Base-by-base conservation (phyloP, 2,797 vertebrate genomes). In the Sphaeramia orbicularis region DNA sequence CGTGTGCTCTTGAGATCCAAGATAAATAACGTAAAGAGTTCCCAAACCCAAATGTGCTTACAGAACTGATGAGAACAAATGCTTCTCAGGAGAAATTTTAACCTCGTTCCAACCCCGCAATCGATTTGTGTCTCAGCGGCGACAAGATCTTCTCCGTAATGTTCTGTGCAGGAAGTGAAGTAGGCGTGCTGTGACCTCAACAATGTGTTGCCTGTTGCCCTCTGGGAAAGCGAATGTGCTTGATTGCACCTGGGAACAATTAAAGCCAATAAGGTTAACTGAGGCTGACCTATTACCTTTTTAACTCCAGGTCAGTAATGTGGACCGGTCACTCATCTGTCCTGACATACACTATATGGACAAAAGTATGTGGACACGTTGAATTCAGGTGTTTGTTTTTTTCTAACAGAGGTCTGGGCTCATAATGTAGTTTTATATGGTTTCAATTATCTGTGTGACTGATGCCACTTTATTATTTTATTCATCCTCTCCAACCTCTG, bases 221-320 rank as follows among this genome's bases (percentile, higher is more conserved):
- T 69, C 43, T 0, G 74, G 80, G 73, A 55, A 55, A 57, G 50
- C n/a, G 30, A 65, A 54, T n/a, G 65, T 16, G 65, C n/a, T 43
- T 70, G 80, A 81, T 81, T 74, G 75, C 81, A 80, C 63, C 76
- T 86, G 83, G 84, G 84, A 86, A 72, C 83, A 84, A 83, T 91
- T 84, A 86, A 55, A 85, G 66, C 50, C 78, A 51, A 73, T 69
- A 53, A 74, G 80, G 86, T 90, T 86, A 87, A 89, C 69, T 71
- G 71, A 35, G 41, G 48, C 7, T 53, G 83, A 87, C 79, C 89
- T 63, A 3, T 43, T 47, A 19, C 49, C 69, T 65, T 64, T 53
- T 60, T 44, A 65, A 59, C 52, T 56, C 1, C 1, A 56, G 79
- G 74, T 85, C 81, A 66, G 27, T 78, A 85, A 87, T 59, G 80